These are phyloP conservation scores for Oceanites oceanicus DNA, from an alignment of 2,113 vertebrate genomes.

Conservation along the genomic window DNA sequence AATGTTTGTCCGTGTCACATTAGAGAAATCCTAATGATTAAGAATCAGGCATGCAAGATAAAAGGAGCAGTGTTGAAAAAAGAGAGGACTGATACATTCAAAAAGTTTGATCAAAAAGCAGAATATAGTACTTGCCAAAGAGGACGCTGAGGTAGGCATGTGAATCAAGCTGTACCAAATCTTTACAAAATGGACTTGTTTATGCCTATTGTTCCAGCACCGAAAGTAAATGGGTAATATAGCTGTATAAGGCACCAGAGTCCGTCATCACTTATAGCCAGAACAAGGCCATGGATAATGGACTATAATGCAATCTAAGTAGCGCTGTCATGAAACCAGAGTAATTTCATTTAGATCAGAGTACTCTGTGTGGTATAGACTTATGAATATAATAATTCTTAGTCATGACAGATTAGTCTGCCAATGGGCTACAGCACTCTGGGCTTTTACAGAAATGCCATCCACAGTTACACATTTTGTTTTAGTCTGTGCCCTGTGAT, in stretches of 20 bases:
- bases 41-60: not conserved
- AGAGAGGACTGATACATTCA: not conserved
- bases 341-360: constrained; percentile 33
- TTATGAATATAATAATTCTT: constrained; percentile 38
- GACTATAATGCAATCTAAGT: not conserved
- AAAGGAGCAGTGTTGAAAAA: not conserved
- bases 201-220: not conserved
- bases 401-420: not conserved
- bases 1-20: not conserved
- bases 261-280: not conserved
- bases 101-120: not conserved
- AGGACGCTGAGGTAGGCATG: not conserved
- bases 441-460: constrained; percentile 5
- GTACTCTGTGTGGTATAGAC: not conserved
- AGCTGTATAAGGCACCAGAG: not conserved
- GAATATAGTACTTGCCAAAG: not conserved
- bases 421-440: not conserved
- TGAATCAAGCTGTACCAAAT: not conserved
- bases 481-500: not conserved
- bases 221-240: not conserved
- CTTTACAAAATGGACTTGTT: not conserved
- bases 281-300: not conserved
- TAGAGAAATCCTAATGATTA: not conserved
- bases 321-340: constrained; percentile 2
- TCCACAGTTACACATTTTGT: not conserved